phyloP scores from a whole-genome alignment of 2,888 invertebrate genomes.

The Parochlus steinenii region DNA sequence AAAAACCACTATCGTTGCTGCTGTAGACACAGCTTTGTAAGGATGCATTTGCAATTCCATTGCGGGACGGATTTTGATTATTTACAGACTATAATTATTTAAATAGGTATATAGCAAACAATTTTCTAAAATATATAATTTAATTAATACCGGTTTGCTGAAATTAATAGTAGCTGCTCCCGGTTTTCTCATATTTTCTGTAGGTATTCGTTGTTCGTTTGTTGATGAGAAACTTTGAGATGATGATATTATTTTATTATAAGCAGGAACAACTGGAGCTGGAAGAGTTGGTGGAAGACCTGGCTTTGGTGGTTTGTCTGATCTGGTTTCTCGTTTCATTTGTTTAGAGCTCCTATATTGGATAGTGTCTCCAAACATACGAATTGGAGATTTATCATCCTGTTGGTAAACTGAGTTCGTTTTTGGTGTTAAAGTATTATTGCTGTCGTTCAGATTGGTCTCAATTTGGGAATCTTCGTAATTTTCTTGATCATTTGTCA shows the following conservation, averaged over 20 bases:
- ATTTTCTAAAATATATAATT: neutral
- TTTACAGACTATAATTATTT: slow-evolving; percentile 16
- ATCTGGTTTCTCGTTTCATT: slow-evolving; percentile 28
- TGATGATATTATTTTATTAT: slow-evolving; percentile 31
- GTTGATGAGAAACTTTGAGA: slow-evolving; percentile 39
- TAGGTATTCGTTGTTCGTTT: slow-evolving; percentile 24
- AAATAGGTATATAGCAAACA: slow-evolving; percentile 1
- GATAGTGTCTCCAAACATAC: slow-evolving; percentile 59
- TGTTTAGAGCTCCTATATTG: slow-evolving; percentile 33
- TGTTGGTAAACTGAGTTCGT: slow-evolving; percentile 22
- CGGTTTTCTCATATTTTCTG: slow-evolving; percentile 18
- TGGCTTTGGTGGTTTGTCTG: slow-evolving; percentile 30
- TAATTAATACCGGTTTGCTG: slow-evolving; percentile 16
- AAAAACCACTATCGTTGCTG: slow-evolving; percentile 84
- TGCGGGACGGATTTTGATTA: slow-evolving; percentile 18
- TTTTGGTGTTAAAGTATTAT: too few relatives aligned
- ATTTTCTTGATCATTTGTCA: too few relatives aligned
- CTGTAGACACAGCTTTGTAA: slow-evolving; percentile 51
- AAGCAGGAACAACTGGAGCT: slow-evolving; percentile 36
- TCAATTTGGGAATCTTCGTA: too few relatives aligned
- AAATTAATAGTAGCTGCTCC: slow-evolving; percentile 16
- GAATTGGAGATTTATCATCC: slow-evolving; percentile 36
- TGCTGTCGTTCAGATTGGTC: too few relatives aligned
- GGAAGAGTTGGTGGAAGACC: slow-evolving; percentile 58
- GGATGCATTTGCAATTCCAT: slow-evolving; percentile 49